Conservation (phyloP, 2,888 invertebrate genomes). For the Drosophila demipolita region DNA sequence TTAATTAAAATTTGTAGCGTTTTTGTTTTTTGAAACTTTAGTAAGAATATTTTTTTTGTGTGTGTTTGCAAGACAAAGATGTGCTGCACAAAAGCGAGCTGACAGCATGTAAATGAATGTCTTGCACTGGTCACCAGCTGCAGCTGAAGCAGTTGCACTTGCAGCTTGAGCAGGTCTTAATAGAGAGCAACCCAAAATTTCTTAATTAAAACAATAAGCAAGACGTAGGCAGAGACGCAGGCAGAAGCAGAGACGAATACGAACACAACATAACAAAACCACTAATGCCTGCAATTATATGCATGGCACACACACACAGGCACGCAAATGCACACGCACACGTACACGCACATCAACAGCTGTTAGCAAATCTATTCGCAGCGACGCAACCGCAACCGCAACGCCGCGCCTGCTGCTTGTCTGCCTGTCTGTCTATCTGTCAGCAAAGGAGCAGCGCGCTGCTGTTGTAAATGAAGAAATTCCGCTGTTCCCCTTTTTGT, state of each 20-base stretch:
- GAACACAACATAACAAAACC: conserved; percentile 25
- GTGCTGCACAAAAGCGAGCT: conserved; percentile 34
- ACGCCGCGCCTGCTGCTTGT: conserved; percentile 41
- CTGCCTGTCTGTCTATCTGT: conserved; percentile 34
- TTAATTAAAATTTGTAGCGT: neutral
- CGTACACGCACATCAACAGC: conserved; percentile 51
- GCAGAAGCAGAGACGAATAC: neutral
- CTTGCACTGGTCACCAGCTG: conserved; percentile 38
- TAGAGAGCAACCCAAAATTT: conserved; percentile 67
- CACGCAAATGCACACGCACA: neutral
- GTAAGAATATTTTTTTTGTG: neutral
- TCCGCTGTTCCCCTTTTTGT: conserved; percentile 58
- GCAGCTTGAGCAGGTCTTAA: conserved; percentile 59
- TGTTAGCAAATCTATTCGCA: conserved; percentile 69
- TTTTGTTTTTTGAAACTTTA: neutral
- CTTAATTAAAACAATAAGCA: conserved; percentile 78
- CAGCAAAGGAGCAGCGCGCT: conserved; percentile 58
- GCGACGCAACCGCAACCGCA: conserved; percentile 77
- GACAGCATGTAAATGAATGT: conserved; percentile 55
- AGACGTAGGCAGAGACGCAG: neutral
- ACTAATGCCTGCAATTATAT: conserved; percentile 78
- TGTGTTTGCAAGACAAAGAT: conserved; percentile 4
- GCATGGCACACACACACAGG: conserved; percentile 57
- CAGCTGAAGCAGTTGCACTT: conserved; percentile 18
- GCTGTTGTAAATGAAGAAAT: conserved; percentile 78